Evolutionary conservation across 2,113 vertebrate species (phyloP), one percentile per base, ranked within the genome.

Genomic region (Scatophagus argus): DNA sequence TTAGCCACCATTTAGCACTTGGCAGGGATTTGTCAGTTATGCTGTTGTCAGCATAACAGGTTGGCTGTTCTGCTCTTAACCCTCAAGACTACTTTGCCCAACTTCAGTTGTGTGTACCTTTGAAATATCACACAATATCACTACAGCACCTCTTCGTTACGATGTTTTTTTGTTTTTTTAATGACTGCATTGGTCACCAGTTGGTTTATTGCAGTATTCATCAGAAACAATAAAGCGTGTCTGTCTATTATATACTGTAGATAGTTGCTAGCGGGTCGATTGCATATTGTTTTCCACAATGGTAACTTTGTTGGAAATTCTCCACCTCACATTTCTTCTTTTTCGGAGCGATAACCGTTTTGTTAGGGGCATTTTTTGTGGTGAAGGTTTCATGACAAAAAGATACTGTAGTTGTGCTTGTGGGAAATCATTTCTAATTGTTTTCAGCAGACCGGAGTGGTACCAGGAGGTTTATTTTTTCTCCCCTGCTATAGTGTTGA

Each of bases 401-500:
- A 44, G 31, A 71, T 72, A 61, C 51, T 63, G 68, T 32, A 60
- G 83, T 55, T 72, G 67, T 72, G 68, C 73, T 65, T 86, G 79
- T 76, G 77, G 82, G 79, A 72, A 79, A 79, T 67, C 31, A 34
- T 67, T 67, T 87, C 56, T 89, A 92, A 93, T 91, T 90, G 82
- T 89, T 94, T 91, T 92, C 89, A 93, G 89, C 66, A 55, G 76
- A n/a, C 23, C 39, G 49, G 25, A 54, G 72, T 61, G 55, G 63
- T 84, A 87, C 84, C 83, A 79, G 43, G 38, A 14, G 58, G 55
- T 56, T 83, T 75, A 65, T 74, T 78, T 76, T 83, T 64, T 74
- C 41, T 49, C 16, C 43, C 17, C 61, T 68, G 43, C 60, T 69
- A 1, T 27, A 58, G 31, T 34, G 61, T 38, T 75, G 67, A 71